Conservation (phyloP, 2,888 invertebrate species). For the Campoplex nolae region DNA sequence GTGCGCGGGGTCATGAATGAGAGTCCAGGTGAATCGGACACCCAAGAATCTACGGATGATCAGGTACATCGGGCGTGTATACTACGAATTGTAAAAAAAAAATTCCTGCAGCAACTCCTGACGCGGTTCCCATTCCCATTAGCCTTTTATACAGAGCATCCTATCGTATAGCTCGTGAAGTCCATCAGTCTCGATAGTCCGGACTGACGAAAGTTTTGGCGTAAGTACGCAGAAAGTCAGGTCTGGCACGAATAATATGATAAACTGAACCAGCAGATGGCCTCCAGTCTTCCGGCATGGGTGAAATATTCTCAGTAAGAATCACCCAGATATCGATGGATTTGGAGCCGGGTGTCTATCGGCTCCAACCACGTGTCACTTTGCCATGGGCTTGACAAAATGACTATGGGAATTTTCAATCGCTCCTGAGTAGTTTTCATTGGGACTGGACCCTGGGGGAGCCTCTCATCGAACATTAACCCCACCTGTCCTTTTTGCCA, state of each 20-base stretch:
- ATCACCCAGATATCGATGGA: conserved; percentile 26
- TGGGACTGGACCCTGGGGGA: conserved; percentile 9
- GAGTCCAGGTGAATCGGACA: conserved; percentile 64
- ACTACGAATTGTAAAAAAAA: conserved; percentile 9
- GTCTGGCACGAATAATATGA: not conserved
- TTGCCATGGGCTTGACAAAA: not conserved
- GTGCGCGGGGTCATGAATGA: conserved; percentile 39
- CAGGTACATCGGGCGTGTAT: conserved; percentile 47
- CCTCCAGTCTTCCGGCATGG: not conserved
- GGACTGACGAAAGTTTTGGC: not conserved
- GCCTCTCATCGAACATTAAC: conserved; percentile 51
- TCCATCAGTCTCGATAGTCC: not conserved
- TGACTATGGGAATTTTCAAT: conserved; percentile 55
- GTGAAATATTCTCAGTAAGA: conserved; percentile 19
- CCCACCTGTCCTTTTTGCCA: conserved; percentile 44
- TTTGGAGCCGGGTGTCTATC: not conserved
- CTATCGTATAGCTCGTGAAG: not conserved
- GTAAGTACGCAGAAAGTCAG: conserved; percentile 44
- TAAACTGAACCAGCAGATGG: conserved; percentile 17
- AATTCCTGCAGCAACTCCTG: not conserved
- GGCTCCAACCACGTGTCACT: conserved; percentile 15
- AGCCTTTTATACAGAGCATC: not conserved
- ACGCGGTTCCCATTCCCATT: not conserved
- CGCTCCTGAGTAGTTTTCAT: conserved; percentile 19
- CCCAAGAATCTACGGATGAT: conserved; percentile 19